These are phyloP conservation scores for Choristoneura rosaceana DNA, from an alignment of 2,888 invertebrate genomes.

Conservation along the genomic window DNA sequence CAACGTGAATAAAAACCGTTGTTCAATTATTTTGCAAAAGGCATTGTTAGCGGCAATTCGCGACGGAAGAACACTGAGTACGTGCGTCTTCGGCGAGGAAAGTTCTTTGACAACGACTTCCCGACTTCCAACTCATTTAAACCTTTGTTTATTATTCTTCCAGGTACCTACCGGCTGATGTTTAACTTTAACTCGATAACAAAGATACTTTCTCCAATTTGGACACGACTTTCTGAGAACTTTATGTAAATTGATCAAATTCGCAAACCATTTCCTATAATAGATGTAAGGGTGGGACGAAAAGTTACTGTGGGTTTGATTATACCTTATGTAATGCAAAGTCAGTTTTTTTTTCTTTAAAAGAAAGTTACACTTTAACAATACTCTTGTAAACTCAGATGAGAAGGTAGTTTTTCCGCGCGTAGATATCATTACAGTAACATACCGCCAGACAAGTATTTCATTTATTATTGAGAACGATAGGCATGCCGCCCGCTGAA, in stretches of 20 bases:
- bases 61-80: conserved; percentile 39
- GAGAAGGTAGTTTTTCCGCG: not conserved
- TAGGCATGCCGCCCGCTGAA: conserved; percentile 1
- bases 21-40: conserved; percentile 38
- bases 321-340: not conserved
- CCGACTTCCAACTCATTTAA: conserved; percentile 47
- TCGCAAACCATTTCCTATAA: conserved; percentile 13
- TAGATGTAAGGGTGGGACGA: not conserved
- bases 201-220: conserved; percentile 30
- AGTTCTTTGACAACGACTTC: conserved; percentile 50
- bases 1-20: conserved; percentile 37
- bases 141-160: conserved; percentile 48
- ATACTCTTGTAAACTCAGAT: not conserved
- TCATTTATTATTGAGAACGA: conserved; percentile 29
- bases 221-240: conserved; percentile 20
- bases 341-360: not conserved
- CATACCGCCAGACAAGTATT: conserved; percentile 7
- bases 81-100: conserved; percentile 47
- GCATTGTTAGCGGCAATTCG: conserved; percentile 35
- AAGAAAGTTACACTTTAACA: not conserved
- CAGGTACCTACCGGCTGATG: conserved; percentile 36
- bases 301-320: not conserved
- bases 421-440: not conserved
- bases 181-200: conserved; percentile 40
- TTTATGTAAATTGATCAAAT: conserved; percentile 34